Evolutionary conservation across 2,888 invertebrate genomes (phyloP).

Genomic region (Pardosa pseudoannulata): DNA sequence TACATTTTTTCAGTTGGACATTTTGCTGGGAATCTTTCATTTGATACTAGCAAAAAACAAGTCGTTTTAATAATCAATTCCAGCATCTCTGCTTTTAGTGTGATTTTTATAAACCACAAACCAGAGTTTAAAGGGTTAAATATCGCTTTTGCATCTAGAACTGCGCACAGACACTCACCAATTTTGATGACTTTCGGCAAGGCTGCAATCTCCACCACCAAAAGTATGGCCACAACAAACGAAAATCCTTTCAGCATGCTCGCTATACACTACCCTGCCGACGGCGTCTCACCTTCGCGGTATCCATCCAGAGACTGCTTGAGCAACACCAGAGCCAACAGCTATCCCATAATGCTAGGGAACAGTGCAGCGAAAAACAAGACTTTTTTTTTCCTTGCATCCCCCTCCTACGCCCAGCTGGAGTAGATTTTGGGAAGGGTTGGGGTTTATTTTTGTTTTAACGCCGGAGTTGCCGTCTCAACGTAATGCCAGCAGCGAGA

Average conservation of each 20-base stretch:
- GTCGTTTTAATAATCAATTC: no score
- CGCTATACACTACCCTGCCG: background rate
- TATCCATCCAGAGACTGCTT: constrained; percentile 3
- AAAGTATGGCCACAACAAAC: background rate
- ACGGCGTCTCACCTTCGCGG: background rate
- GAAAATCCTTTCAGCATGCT: background rate
- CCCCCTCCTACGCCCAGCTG: constrained; percentile 1
- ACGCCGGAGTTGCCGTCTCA: background rate
- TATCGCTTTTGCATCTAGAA: no score
- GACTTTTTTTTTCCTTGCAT: background rate
- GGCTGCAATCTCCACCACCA: background rate
- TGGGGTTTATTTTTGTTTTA: constrained; percentile 2
- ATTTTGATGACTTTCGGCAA: constrained; percentile 1
- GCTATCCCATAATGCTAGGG: background rate
- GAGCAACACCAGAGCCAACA: background rate
- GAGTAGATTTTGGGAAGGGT: background rate
- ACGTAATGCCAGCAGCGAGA: background rate
- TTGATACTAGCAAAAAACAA: no score
- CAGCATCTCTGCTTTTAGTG: no score
- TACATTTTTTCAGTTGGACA: no score
- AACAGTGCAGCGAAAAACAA: background rate
- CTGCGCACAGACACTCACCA: background rate
- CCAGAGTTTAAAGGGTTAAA: no score
- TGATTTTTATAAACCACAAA: no score
- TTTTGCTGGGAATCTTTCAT: no score